Base-by-base conservation (phyloP, 2,113 vertebrate genomes). In the Mesembrinibis cayennensis region DNA sequence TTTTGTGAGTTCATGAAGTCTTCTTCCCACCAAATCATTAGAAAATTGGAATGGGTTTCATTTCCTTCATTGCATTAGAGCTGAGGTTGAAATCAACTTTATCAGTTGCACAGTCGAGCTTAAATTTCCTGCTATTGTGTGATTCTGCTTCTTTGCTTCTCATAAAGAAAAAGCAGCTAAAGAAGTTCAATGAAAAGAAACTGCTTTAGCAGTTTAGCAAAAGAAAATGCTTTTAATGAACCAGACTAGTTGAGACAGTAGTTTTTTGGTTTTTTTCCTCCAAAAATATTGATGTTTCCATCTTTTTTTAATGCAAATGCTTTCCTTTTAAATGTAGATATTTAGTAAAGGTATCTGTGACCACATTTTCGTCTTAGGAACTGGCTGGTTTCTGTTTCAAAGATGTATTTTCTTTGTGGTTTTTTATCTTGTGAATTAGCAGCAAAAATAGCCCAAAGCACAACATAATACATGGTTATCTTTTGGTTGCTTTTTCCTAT, bases 71-170 rank as follows among this genome's bases (percentile, higher is more conserved):
- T 90, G 50, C 14, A n/a, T 67, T 87, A 79, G 7, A 72, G 36
- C 36, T 50, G 87, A 95, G 38, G 74, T 81, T 70, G 62, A 85
- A 93, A 96, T 73, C 73, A 73, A 13, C 17, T 77, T 90, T 92
- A 85, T 86, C 82, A 77, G 36, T 65, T 89, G 38, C 47, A 80
- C 52, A 59, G 89, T 47, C 38, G 27, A 85, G 32, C 42, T 90
- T 70, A 82, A 77, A 93, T 96, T 90, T 93, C 82, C 74, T 90
- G 67, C 53, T 55, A 49, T 36, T 93, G 62, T 90, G n/a, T 53
- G 66, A 77, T 50, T 42, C 45, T 58, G 22, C 53, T 72, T 58
- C 42, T 82, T 86, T 77, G 40, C 19, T 87, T 86, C 52, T 88
- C 27, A 71, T 77, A 87, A 87, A 74, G 34, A 74, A 87, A 90